Evolutionary conservation across 23 tunicate genomes (phyloP), one percentile per base, ranked within the genome.

Genomic region (Trididemnum clinides): DNA sequence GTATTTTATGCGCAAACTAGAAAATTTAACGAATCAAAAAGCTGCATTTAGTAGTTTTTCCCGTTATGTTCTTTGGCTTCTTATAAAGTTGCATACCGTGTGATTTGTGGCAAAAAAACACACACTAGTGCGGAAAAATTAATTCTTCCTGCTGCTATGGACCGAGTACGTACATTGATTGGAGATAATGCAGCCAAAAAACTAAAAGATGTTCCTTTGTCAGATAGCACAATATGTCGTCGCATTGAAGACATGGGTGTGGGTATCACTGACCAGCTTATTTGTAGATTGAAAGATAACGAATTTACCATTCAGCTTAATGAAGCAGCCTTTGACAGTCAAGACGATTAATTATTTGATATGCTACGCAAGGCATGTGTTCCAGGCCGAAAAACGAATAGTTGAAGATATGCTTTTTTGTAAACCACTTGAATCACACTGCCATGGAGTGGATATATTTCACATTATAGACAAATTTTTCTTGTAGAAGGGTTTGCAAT

Each of bases 141-240:
- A 63, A 63, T 63, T 63, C 71, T 63, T 63, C 23, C 71, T 63
- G 71, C 71, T 63, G 71, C 71, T 63, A 63, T 63, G 12, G 71
- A 63, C 71, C n/a, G 6, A 63, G 71, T 63, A 63, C 71, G 28
- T 63, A 63, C 71, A 10, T 10, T 63, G 71, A 63, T 63, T 63
- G 71, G 23, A 63, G 23, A 63, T n/a, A 63, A 63, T 63, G 71
- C 71, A 63, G 71, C 71, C 71, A 23, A 63, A 63, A 63, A 63
- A 63, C 71, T 63, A 63, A 63, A 63, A 23, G 28, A 63, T 63
- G 71, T 63, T 23, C 71, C 23, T 63, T 63, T 63, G n/a, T 63
- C 71, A 63, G n/a, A 63, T 63, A 63, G 6, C 28, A 63, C 71
- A 63, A 63, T 63, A 63, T 63, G 19, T 63, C 71, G 71, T 10